Evolutionary conservation across 2,888 invertebrate genomes (phyloP), one percentile per base, ranked within the genome.

Genomic region (Hydrotaea cyrtoneurina): DNA sequence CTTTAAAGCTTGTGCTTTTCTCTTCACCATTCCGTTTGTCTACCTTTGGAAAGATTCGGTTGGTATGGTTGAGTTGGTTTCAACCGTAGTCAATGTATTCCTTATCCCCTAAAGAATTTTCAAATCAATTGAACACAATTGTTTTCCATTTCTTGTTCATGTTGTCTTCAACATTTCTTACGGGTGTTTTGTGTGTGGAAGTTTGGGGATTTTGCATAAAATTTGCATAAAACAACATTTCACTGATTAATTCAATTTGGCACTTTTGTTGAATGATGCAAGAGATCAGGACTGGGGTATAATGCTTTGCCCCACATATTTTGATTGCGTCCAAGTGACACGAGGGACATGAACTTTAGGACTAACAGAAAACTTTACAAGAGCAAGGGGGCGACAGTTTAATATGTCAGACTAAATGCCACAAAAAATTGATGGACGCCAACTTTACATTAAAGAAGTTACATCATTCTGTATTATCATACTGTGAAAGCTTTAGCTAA

Each of bases 111-210:
- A 4, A 62, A 62, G 62, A 62, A 31, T 62, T 62, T 26, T 17
- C 15, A 62, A 62, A 62, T 62, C 62, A 62, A 62, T 62, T 62
- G 62, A 62, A 62, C 62, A 62, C 62, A 62, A 26, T 62, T 62
- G 62, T 62, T 62, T 59, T 59, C 59, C 26, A 10, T 59, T 57
- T 57, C 57, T 21, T 57, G 23, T 59, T 59, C 57, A 21, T 59
- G 13, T 59, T 59, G 13, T 59, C 59, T 13, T 26, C 26, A 23
- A 26, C 15, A 59, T 59, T 59, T 59, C 59, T 26, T 26, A 19
- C 31, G 31, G 23, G 26, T 15, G 59, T 4, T 59, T 59, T 57
- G 59, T 13, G 26, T 15, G 26, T 2, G 59, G 26, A 59, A 26
- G 59, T 2, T 19, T 13, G 26, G 11, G 15, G 26, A 59, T 59